Percentiles rank a stretch among this genome's conserved stretches.
These are phyloP conservation scores for Polypterus senegalus DNA, from an alignment of 2,113 vertebrate species.

Conservation along the genomic window DNA sequence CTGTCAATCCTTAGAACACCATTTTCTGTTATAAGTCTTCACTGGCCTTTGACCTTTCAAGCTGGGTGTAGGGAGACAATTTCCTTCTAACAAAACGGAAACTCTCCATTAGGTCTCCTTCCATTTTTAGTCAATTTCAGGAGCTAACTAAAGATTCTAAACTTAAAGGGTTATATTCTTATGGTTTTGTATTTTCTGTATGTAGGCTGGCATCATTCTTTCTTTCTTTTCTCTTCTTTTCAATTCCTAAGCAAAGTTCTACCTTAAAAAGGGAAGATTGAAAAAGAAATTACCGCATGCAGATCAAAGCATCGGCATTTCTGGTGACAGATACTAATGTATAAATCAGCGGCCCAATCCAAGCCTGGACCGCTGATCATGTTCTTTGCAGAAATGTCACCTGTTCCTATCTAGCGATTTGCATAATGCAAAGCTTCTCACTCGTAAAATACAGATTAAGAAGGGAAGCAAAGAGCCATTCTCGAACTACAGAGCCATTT, in stretches of 20 bases:
- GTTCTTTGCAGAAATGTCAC: constrained; percentile 99
- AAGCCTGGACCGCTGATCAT: constrained; percentile 61
- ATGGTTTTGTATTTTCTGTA: no score
- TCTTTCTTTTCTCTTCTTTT: no score
- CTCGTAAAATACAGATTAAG: constrained; percentile 99
- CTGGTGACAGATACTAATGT: constrained; percentile 98
- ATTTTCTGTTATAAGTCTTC: no score
- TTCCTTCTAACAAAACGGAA: no score
- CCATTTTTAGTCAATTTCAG: no score
- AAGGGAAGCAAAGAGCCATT: constrained; percentile 87
- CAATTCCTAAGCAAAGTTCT: constrained; percentile 38
- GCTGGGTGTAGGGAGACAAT: no score
- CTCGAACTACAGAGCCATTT: constrained; percentile 85
- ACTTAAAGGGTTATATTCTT: no score
- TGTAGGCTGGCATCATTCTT: no score
- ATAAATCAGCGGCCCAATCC: constrained; percentile 88
- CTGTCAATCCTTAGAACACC: no score
- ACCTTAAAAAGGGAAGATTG: constrained; percentile 60
- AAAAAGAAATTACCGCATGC: constrained; percentile 53
- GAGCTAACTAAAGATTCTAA: no score
- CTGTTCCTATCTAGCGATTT: constrained; percentile 99
- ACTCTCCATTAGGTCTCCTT: no score
- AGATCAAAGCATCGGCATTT: constrained; percentile 59
- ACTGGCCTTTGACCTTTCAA: no score
- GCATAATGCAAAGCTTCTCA: constrained; percentile 99